These are phyloP conservation scores for Oscheius sp. DNA, from an alignment of 2,888 invertebrate species.

Conservation along the genomic window DNA sequence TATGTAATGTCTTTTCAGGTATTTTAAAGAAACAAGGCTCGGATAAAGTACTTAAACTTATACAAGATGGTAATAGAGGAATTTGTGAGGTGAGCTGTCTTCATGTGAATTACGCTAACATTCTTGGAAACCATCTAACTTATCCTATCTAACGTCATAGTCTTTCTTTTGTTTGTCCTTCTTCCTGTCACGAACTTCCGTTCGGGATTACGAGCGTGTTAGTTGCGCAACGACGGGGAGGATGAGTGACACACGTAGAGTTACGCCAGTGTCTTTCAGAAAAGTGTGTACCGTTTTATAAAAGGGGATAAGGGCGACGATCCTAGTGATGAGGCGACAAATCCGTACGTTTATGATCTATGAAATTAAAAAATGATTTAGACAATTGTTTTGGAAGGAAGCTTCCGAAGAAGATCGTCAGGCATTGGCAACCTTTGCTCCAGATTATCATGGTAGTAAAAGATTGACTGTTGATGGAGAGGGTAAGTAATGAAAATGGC, in stretches of 20 bases:
- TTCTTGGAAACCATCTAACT: no score
- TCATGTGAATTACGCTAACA: not conserved
- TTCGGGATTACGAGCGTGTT: not conserved
- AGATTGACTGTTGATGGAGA: slow-evolving; percentile 45
- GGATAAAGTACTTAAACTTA: slow-evolving; percentile 58
- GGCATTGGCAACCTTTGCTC: slow-evolving; percentile 31
- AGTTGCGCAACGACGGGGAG: slow-evolving; percentile 6
- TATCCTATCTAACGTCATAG: no score
- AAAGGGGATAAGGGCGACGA: not conserved
- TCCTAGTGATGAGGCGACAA: not conserved
- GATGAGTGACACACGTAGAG: slow-evolving; percentile 11
- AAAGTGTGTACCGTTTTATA: not conserved
- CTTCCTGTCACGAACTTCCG: not conserved
- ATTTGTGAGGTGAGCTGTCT: slow-evolving; percentile 55
- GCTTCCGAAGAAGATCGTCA: slow-evolving; percentile 34
- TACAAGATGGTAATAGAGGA: slow-evolving; percentile 60
- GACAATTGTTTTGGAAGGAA: not conserved
- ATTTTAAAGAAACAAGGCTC: slow-evolving; percentile 59
- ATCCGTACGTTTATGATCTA: not conserved
- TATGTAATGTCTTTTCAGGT: slow-evolving; percentile 53
- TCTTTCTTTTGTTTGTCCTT: slow-evolving; percentile 13
- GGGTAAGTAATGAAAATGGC: slow-evolving; percentile 28
- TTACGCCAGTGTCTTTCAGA: slow-evolving; percentile 1
- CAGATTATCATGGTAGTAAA: slow-evolving; percentile 40
- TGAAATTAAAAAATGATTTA: not conserved